Conservation (phyloP, 2,113 vertebrate species). For the Corythaeola cristata region DNA sequence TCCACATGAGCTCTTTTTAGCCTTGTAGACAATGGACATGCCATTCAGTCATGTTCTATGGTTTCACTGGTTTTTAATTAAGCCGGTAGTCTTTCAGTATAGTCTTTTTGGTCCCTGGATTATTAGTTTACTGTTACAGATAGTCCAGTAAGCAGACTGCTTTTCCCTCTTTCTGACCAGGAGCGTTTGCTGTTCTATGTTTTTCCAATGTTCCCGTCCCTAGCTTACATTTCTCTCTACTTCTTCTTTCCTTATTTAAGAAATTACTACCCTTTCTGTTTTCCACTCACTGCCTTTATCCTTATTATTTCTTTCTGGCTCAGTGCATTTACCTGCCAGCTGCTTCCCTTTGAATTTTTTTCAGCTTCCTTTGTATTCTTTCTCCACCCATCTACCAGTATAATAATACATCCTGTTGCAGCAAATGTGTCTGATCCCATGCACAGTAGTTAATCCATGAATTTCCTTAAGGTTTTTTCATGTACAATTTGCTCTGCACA, state of each 20-base stretch:
- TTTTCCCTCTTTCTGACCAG: not conserved
- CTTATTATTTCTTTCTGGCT: constrained; percentile 62
- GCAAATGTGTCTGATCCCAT: constrained; percentile 53
- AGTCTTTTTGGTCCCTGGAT: not conserved
- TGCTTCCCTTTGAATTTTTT: constrained; percentile 62
- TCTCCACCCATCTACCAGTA: constrained; percentile 43
- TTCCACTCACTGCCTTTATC: constrained; percentile 55
- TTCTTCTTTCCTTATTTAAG: constrained; percentile 54
- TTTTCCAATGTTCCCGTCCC: not conserved
- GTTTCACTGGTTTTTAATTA: not conserved
- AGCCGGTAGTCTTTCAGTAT: not conserved
- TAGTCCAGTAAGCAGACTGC: not conserved
- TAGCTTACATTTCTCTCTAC: constrained; percentile 23
- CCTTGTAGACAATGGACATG: not conserved
- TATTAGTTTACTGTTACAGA: not conserved
- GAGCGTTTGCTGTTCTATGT: not conserved
- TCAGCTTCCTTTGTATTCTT: constrained; percentile 65
- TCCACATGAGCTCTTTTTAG: not conserved
- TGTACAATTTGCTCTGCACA: constrained; percentile 32
- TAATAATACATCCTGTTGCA: constrained; percentile 66
- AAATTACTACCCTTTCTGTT: constrained; percentile 39
- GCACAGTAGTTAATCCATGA: constrained; percentile 35
- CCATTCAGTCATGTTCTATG: not conserved
- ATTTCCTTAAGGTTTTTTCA: constrained; percentile 57
- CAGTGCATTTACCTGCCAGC: constrained; percentile 48